These are phyloP conservation scores for Drosophila neotestacea DNA, from an alignment of 2,888 invertebrate genomes.

Conservation along the genomic window DNA sequence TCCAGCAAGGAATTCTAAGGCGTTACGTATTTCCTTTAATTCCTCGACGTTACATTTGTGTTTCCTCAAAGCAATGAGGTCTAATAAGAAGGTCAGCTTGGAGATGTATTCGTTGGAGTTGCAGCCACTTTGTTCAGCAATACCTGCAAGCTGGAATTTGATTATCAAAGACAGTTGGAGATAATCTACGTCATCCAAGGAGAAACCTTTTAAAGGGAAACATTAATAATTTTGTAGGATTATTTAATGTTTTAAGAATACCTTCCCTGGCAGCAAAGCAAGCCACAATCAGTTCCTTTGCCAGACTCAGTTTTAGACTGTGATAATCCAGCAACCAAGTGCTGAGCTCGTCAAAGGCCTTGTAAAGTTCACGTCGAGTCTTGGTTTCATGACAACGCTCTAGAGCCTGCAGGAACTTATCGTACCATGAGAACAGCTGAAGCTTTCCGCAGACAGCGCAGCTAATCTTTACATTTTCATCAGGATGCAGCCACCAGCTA, in stretches of 20 bases:
- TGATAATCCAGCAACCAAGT: slow-evolving; percentile 61
- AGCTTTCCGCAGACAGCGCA: slow-evolving; percentile 59
- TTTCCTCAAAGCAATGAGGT: slow-evolving; percentile 67
- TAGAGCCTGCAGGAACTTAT: slow-evolving; percentile 35
- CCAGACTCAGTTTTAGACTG: slow-evolving; percentile 53
- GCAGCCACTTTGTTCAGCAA: slow-evolving; percentile 41
- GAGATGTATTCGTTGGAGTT: slow-evolving; percentile 63
- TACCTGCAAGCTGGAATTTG: slow-evolving; percentile 49
- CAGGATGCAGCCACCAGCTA: slow-evolving; percentile 66
- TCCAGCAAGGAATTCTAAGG: slow-evolving; percentile 49
- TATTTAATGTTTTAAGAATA: slow-evolving; percentile 8
- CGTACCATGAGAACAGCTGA: slow-evolving; percentile 57
- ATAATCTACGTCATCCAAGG: slow-evolving; percentile 58
- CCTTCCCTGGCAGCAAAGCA: slow-evolving; percentile 51
- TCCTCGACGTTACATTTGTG: slow-evolving; percentile 47
- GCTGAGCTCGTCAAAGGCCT: slow-evolving; percentile 42
- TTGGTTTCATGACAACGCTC: neutral
- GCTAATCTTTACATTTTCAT: slow-evolving; percentile 13
- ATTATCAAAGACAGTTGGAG: slow-evolving; percentile 52
- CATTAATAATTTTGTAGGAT: neutral
- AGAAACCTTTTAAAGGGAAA: slow-evolving; percentile 40
- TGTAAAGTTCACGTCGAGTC: slow-evolving; percentile 49
- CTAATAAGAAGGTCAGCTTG: slow-evolving; percentile 69
- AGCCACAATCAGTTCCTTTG: slow-evolving; percentile 36
- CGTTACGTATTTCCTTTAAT: slow-evolving; percentile 41